phyloP scores from a whole-genome alignment of 2,888 invertebrate species.

The Euphydryas editha region DNA sequence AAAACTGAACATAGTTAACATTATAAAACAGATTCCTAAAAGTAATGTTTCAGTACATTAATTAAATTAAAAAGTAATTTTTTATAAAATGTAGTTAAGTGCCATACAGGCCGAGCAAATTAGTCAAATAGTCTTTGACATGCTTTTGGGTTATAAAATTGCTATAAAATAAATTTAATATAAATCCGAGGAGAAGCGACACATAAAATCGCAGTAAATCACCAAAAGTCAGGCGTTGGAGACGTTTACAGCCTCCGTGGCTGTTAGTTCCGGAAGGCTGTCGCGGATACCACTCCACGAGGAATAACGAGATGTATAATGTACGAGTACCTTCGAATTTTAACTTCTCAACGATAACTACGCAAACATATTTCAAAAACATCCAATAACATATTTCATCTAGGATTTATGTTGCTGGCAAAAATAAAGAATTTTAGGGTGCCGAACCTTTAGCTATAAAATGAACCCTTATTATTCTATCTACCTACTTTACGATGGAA shows the following conservation, averaged over 20 bases:
- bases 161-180: conserved; percentile 80
- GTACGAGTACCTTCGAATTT: conserved; percentile 34
- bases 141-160: conserved; percentile 75
- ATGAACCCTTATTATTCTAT: not conserved
- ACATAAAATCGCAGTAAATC: conserved; percentile 83
- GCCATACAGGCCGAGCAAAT: conserved; percentile 41
- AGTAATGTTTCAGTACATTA: too few relatives aligned
- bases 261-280: conserved; percentile 74
- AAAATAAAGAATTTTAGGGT: not conserved
- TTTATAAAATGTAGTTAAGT: not conserved
- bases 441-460: not conserved
- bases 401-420: not conserved
- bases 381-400: not conserved
- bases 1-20: conserved; percentile 40
- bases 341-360: conserved; percentile 1
- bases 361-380: conserved; percentile 7
- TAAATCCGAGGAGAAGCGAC: conserved; percentile 75
- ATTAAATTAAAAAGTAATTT: not conserved
- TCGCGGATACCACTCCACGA: conserved; percentile 64
- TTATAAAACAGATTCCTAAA: conserved; percentile 47
- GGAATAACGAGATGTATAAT: conserved; percentile 70
- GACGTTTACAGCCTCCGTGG: conserved; percentile 79
- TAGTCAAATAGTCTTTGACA: conserved; percentile 64
- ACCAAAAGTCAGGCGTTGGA: conserved; percentile 78
- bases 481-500: too few relatives aligned